Base-by-base conservation (phyloP, 2,797 vertebrate genomes). In the Sternarchorhynchus goeldii region DNA sequence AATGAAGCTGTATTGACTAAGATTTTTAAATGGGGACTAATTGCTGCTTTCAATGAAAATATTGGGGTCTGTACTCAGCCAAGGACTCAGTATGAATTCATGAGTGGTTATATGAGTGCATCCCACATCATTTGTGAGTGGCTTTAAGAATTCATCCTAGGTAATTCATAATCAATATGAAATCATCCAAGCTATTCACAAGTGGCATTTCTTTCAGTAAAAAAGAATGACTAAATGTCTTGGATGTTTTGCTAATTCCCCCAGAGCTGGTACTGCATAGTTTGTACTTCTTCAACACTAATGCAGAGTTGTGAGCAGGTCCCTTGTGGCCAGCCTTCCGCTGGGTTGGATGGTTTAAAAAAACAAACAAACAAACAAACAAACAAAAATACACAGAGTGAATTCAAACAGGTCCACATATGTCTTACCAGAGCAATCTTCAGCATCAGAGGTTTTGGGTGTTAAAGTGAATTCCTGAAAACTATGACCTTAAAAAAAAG, bases 221-320 rank as follows among this genome's bases (percentile, higher is more conserved):
- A 75, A 76, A 41, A 60, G 29, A 14, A 41, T 41, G 73, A 68
- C 29, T 17, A 25, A 69, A 56, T 50, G 36, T 62, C 58, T 69
- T 10, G 16, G 36, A 69, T 53, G 58, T 73, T 36, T 21, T 39
- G 29, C 65, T 55, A 20, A 69, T 65, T 66, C 68, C 59, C 77
- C 3, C 25, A 67, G 66, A 80, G 63, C 57, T 68, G 58, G 39
- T 53, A 74, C 36, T 62, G 77, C 58, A 72, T 66, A 60, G 29
- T 10, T 16, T 67, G 32, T 70, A 58, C 59, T 57, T 53, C 53
- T 41, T 21, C 62, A 67, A 73, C 65, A 67, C 4, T 0, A 68
- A 57, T 64, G 60, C 77, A 66, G 18, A 58, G 75, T 71, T 67
- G 70, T 75, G 77, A 21, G 73, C 69, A 84, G 79, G 74, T 79